phyloP scores from a whole-genome alignment of 2,888 invertebrate genomes.

The Hylaea fasciaria region DNA sequence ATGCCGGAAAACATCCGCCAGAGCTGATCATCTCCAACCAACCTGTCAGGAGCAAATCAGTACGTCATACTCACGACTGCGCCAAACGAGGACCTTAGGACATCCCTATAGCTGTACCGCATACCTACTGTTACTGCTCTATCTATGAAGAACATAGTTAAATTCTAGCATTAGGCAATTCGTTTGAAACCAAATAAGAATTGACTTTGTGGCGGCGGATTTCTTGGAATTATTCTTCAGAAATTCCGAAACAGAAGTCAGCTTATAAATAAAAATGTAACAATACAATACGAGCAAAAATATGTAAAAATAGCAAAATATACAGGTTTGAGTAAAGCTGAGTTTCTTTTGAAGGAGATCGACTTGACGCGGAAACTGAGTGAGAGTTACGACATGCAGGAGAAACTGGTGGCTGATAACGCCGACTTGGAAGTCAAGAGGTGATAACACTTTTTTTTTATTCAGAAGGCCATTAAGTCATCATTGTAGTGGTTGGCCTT shows the following conservation, averaged over 20 bases:
- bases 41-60: slow-evolving; percentile 70
- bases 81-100: slow-evolving; percentile 3
- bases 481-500: no score
- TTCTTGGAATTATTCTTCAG: no score
- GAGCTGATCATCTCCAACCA: slow-evolving; percentile 47
- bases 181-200: neutral
- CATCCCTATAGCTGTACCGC: no score
- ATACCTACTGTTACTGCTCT: no score
- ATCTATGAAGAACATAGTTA: no score
- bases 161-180: no score
- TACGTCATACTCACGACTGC: slow-evolving; percentile 56
- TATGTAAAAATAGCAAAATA: slow-evolving; percentile 49
- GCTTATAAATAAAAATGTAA: no score
- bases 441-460: slow-evolving; percentile 57
- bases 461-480: no score
- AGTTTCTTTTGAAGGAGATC: slow-evolving; percentile 69
- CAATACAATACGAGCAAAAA: neutral
- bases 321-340: slow-evolving; percentile 40
- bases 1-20: slow-evolving; percentile 43
- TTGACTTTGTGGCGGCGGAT: neutral
- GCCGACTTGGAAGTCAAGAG: slow-evolving; percentile 88
- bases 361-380: slow-evolving; percentile 84
- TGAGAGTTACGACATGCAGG: slow-evolving; percentile 88
- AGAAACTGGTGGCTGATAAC: slow-evolving; percentile 87
- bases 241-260: no score